Percentiles rank a stretch among this genome's conserved stretches.
Conservation (phyloP, 2,888 invertebrate genomes). For the Volucella inanis region DNA sequence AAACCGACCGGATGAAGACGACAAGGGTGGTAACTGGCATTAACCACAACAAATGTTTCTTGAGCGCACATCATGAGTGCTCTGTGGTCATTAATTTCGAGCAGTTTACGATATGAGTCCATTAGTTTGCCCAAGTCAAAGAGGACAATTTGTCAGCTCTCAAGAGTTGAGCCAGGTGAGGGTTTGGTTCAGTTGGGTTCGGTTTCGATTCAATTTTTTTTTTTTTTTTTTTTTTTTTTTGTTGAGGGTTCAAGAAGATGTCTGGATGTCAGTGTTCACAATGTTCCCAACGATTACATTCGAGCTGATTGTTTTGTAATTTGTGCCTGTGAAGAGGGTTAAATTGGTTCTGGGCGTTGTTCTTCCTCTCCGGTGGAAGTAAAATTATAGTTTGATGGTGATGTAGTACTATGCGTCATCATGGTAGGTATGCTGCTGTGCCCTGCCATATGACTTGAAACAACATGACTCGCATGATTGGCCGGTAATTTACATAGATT, state of each 20-base stretch:
- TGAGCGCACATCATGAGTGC: constrained; percentile 46
- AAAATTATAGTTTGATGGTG: constrained; percentile 20
- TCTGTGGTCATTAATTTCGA: constrained; percentile 75
- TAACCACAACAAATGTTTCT: constrained; percentile 45
- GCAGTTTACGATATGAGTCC: constrained; percentile 77
- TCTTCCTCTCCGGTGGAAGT: not conserved
- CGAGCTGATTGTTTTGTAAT: constrained; percentile 55
- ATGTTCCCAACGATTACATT: constrained; percentile 25
- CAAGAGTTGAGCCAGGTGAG: constrained; percentile 45
- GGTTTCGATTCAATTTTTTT: not conserved
- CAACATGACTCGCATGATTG: constrained; percentile 42
- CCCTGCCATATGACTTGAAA: constrained; percentile 43
- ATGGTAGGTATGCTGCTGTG: constrained; percentile 1
- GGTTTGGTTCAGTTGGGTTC: not conserved
- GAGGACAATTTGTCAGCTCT: constrained; percentile 70
- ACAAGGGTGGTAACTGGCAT: constrained; percentile 6
- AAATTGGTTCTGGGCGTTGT: constrained; percentile 57
- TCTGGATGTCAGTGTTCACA: constrained; percentile 27
- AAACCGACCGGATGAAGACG: constrained; percentile 17
- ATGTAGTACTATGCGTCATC: constrained; percentile 40
- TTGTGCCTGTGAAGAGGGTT: constrained; percentile 44
- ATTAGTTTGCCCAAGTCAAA: constrained; percentile 73
- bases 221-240: too few relatives aligned
- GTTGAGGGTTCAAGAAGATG: not conserved
- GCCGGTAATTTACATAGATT: not conserved